These are phyloP conservation scores for Echinometra lucunter DNA, from an alignment of 53 echinoderm and acorn worm species.

Conservation along the genomic window DNA sequence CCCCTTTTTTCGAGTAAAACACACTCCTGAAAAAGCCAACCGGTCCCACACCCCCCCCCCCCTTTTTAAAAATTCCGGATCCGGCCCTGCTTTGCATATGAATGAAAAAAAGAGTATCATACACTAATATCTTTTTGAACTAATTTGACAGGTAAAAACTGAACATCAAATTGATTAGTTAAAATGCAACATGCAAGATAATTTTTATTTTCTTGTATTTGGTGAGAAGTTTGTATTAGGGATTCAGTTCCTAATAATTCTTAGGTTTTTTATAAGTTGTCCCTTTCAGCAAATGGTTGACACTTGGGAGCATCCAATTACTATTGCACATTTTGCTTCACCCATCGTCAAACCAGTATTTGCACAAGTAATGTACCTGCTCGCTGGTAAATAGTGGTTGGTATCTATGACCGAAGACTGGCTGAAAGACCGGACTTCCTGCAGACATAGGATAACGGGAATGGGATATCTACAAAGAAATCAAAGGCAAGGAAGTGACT, in stretches of 20 bases:
- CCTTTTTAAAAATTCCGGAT: too few relatives aligned
- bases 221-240: not conserved
- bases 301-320: not conserved
- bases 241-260: not conserved
- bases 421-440: slow-evolving; percentile 48
- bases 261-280: not conserved
- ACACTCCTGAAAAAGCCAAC: too few relatives aligned
- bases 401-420: not conserved
- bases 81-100: too few relatives aligned
- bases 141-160: not conserved
- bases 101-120: too few relatives aligned
- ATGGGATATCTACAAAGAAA: not conserved
- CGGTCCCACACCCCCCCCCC: too few relatives aligned
- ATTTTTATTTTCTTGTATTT: not conserved
- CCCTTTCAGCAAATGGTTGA: not conserved
- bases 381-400: slow-evolving; percentile 16
- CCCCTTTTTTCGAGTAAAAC: too few relatives aligned
- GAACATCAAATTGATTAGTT: not conserved
- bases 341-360: not conserved
- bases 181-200: not conserved
- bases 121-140: not conserved
- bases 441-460: not conserved
- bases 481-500: not conserved
- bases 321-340: not conserved
- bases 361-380: not conserved